Conservation (phyloP, 2,888 invertebrate genomes). For the Malthinus seriepunctatus region DNA sequence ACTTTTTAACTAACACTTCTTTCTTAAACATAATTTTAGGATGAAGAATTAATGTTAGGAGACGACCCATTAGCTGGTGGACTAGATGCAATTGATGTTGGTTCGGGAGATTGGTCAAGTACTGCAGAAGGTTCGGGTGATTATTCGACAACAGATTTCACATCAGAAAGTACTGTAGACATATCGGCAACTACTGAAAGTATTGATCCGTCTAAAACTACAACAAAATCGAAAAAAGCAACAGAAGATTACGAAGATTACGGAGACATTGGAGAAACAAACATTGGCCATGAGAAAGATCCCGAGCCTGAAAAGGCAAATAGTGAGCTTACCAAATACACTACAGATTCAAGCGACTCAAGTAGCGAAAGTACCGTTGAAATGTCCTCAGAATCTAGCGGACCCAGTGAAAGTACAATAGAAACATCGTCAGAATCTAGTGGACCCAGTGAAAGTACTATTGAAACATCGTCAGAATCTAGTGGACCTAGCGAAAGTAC, state of each 20-base stretch:
- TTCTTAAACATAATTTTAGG: neutral
- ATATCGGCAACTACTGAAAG: conserved; percentile 25
- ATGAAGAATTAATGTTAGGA: conserved; percentile 21
- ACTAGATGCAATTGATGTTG: conserved; percentile 21
- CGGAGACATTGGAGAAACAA: conserved; percentile 13
- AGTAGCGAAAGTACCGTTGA: neutral
- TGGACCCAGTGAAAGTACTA: neutral
- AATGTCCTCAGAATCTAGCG: neutral
- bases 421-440: neutral
- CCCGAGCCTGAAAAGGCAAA: conserved; percentile 9
- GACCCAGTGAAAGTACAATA: neutral
- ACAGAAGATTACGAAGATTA: neutral
- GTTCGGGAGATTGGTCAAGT: conserved; percentile 42
- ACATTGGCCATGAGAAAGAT: conserved; percentile 15
- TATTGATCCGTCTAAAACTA: conserved; percentile 7
- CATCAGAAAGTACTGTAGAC: conserved; percentile 9
- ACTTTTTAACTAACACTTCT: too few species aligned
- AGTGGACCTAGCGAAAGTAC: neutral
- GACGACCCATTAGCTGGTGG: conserved; percentile 13
- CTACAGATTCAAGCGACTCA: neutral
- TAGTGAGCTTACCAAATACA: conserved; percentile 16
- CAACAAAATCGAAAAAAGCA: conserved; percentile 5
- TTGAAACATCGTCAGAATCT: too few species aligned
- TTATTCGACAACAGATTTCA: conserved; percentile 8
- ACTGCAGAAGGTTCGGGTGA: conserved; percentile 36